These are phyloP conservation scores for Solenopsis invicta DNA, from an alignment of 1,140 invertebrate genomes.

Conservation along the genomic window DNA sequence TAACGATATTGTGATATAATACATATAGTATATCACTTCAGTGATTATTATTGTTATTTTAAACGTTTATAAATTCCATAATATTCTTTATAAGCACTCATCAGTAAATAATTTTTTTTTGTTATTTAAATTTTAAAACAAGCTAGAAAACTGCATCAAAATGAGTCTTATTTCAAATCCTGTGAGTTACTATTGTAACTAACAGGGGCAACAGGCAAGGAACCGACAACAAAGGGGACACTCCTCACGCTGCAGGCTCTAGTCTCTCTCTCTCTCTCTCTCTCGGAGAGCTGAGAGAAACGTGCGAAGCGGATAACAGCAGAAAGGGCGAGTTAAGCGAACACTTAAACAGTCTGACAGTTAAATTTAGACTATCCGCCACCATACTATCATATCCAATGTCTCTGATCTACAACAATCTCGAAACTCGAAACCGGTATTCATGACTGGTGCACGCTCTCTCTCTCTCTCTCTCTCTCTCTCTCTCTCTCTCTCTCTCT, in stretches of 20 bases:
- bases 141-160: not conserved
- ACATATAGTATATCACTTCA: not conserved
- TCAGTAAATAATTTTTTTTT: not conserved
- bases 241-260: slow-evolving; percentile 33
- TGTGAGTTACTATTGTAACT: slow-evolving; percentile 1
- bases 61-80: not conserved
- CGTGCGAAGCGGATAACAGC: slow-evolving; percentile 36
- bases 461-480: slow-evolving; percentile 6
- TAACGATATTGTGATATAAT: too few relatives aligned
- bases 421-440: slow-evolving; percentile 46
- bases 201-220: slow-evolving; percentile 35
- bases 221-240: slow-evolving; percentile 45
- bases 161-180: not conserved
- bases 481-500: not conserved
- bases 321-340: slow-evolving; percentile 62
- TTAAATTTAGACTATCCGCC: slow-evolving; percentile 78
- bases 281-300: slow-evolving; percentile 41
- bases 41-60: not conserved
- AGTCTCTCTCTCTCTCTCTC: slow-evolving; percentile 10
- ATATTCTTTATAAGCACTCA: not conserved
- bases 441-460: not conserved
- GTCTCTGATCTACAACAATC: slow-evolving; percentile 69
- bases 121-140: not conserved
- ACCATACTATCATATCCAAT: slow-evolving; percentile 62
- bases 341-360: slow-evolving; percentile 78